phyloP scores from a whole-genome alignment of 2,113 vertebrate species.

The Herpailurus yagouaroundi region DNA sequence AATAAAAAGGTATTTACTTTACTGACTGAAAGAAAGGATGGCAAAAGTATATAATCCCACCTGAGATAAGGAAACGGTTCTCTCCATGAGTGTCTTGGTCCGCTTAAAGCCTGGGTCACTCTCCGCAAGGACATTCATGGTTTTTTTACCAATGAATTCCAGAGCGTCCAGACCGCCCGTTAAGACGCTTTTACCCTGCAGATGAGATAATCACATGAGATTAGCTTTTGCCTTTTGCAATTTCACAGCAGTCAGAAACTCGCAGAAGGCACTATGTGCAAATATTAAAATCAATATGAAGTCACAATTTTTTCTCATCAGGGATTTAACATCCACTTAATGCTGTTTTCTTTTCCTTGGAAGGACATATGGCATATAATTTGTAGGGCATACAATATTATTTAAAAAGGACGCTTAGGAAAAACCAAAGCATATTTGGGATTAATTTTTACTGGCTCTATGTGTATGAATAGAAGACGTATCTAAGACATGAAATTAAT shows the following conservation, averaged over 20 bases:
- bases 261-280: neutral
- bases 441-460: conserved; percentile 15
- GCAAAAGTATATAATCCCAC: conserved; percentile 77
- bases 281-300: conserved; percentile 63
- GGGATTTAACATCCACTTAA: conserved; percentile 42
- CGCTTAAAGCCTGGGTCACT: conserved; percentile 97
- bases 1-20: neutral
- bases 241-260: neutral
- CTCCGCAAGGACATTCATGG: conserved; percentile 98
- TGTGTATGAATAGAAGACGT: neutral
- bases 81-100: conserved; percentile 97
- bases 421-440: neutral
- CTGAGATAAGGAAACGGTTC: conserved; percentile 96
- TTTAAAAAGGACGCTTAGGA: conserved; percentile 47
- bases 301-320: conserved; percentile 48
- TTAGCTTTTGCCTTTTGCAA: conserved; percentile 60
- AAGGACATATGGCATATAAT: conserved; percentile 9
- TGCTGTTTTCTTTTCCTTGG: neutral
- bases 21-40: neutral
- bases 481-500: conserved; percentile 43
- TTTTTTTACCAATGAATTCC: conserved; percentile 99
- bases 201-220: conserved; percentile 40
- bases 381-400: neutral
- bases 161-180: conserved; percentile 96
- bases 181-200: conserved; percentile 95